Base-by-base conservation (phyloP, 2,113 vertebrate genomes). In the Callorhinus ursinus region DNA sequence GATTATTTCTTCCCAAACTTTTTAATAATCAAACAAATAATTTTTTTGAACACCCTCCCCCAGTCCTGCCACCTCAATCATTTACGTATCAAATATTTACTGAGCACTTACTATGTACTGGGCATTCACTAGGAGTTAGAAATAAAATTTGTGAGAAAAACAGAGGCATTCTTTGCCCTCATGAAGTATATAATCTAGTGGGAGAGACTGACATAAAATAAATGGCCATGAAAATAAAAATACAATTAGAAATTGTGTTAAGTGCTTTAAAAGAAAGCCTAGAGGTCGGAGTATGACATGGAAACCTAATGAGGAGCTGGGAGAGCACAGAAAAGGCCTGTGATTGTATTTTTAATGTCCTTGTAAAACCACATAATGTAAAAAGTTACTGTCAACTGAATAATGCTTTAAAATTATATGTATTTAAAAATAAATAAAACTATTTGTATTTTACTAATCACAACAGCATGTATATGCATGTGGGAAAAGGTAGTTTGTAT, bases 61-160 rank as follows among this genome's bases (percentile, higher is more conserved):
- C 14, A 24, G 22, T 12, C 65, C n/a, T 2, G 33, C 18, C 5
- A 72, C 16, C 26, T 89, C 53, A 42, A 36, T 87, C 51, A 53
- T 79, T 95, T 83, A 36, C n/a, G n/a, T 94, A 46, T 79, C 22
- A 59, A 77, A 74, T 80, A 82, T 39, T 93, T 96, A 80, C n/a
- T 72, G 81, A 96, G 39, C 1, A 67, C 6, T 49, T 85, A n/a
- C 2, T 69, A 42, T 77, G 9, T 53, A 2, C 53, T 36, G 49
- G 26, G 55, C 18, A 71, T 18, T 87, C 31, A 2, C 18, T 57
- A 71, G 72, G 21, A 81, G 13, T 1, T 82, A 31, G 16, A 16
- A 49, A 67, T 61, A 72, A 13, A 39, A 63, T 95, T 49, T 69
- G 19, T 55, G 76, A 87, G 71, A 81, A 93, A 91, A 92, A 36